Conservation (phyloP, 2,797 vertebrate genomes). For the Carcharodon carcharias region DNA sequence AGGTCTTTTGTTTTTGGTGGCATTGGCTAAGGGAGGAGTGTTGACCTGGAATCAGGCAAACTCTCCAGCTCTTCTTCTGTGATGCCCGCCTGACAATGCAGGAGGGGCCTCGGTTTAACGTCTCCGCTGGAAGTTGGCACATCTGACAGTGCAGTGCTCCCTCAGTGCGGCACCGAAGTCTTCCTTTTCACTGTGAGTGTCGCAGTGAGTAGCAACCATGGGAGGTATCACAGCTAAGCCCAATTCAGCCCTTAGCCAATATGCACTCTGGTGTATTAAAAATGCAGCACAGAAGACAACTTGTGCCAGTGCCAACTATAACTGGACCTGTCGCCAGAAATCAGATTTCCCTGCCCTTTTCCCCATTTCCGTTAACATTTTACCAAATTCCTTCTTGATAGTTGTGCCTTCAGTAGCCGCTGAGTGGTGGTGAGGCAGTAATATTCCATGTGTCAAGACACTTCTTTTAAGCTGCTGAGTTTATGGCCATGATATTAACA, state of each 20-base stretch:
- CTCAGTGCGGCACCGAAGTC: background rate
- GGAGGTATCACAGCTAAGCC: no score
- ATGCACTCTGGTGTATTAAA: no score
- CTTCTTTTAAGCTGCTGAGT: background rate
- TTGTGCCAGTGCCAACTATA: no score
- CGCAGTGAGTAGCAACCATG: background rate
- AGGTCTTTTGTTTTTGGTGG: no score
- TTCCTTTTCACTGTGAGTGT: background rate
- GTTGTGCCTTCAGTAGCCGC: background rate
- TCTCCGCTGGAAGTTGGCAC: no score
- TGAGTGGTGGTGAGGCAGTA: background rate
- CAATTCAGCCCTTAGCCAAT: no score
- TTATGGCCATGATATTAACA: background rate
- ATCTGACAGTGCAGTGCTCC: no score
- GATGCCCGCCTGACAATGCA: no score
- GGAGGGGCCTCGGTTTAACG: no score
- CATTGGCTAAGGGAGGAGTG: background rate
- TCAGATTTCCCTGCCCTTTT: background rate
- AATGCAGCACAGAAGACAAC: no score
- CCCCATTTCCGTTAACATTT: background rate
- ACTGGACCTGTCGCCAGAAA: background rate
- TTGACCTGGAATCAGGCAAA: background rate
- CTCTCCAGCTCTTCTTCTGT: no score
- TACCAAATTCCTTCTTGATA: background rate
- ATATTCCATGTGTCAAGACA: no score